These are phyloP conservation scores for Ceraclea dissimilis DNA, from an alignment of 2,888 invertebrate species.

Conservation along the genomic window DNA sequence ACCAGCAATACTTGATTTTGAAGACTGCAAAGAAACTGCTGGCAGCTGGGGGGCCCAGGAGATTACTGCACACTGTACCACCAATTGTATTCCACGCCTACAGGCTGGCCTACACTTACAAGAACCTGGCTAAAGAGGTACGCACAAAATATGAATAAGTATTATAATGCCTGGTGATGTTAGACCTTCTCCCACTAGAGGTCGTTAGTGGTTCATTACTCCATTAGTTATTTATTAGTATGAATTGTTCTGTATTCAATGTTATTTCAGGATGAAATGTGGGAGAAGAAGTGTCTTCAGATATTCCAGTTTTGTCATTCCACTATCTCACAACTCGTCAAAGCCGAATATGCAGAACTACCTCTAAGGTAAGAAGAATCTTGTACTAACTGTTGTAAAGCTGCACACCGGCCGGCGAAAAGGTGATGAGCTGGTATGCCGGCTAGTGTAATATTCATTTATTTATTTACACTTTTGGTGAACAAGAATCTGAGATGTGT, in stretches of 20 bases:
- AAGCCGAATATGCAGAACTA: slow-evolving; percentile 90
- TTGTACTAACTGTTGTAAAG: too few relatives aligned
- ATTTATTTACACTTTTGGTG: too few relatives aligned
- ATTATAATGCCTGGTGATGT: background rate
- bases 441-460: too few relatives aligned
- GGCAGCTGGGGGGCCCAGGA: slow-evolving; percentile 79
- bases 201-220: background rate
- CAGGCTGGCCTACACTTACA: slow-evolving; percentile 78
- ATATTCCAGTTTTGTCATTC: slow-evolving; percentile 98
- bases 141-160: background rate
- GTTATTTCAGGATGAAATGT: slow-evolving; percentile 74
- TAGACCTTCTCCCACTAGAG: background rate
- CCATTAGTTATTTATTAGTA: too few relatives aligned
- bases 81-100: slow-evolving; percentile 93
- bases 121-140: slow-evolving; percentile 65
- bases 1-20: slow-evolving; percentile 86
- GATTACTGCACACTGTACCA: slow-evolving; percentile 88
- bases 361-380: slow-evolving; percentile 58
- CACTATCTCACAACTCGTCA: slow-evolving; percentile 88
- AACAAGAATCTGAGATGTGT: too few relatives aligned
- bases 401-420: too few relatives aligned
- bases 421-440: too few relatives aligned
- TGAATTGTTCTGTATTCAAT: too few relatives aligned
- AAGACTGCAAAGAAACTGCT: slow-evolving; percentile 83
- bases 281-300: slow-evolving; percentile 98